A percentile compares a stretch with the other conserved stretches of the same genome.
These are phyloP conservation scores for Gadopsis marmoratus DNA, from an alignment of 2,797 vertebrate species.

Conservation along the genomic window DNA sequence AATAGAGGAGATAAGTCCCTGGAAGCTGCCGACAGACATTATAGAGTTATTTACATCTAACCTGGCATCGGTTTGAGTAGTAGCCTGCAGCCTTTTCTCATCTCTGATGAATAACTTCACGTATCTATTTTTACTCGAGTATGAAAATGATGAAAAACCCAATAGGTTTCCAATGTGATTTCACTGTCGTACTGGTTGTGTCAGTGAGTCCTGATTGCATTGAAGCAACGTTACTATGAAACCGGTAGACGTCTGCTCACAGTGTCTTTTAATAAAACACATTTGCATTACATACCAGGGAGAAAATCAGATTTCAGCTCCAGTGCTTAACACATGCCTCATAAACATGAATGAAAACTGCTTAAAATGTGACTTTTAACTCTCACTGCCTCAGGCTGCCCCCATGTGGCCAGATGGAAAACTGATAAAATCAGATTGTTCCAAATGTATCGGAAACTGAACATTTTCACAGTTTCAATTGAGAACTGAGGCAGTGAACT, in stretches of 20 bases:
- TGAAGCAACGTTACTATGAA: background rate
- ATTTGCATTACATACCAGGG: too few relatives aligned
- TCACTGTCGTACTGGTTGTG: background rate
- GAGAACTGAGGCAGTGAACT: background rate
- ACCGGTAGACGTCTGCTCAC: too few relatives aligned
- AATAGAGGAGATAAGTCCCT: slow-evolving; percentile 32
- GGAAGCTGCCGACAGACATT: slow-evolving; percentile 32
- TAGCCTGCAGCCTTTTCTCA: background rate
- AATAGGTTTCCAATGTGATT: background rate
- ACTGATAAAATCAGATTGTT: background rate
- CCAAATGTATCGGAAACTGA: background rate
- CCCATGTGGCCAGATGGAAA: slow-evolving; percentile 55
- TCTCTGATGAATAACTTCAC: background rate
- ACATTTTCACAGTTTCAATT: background rate
- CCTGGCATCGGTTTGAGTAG: slow-evolving; percentile 19
- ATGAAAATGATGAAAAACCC: background rate
- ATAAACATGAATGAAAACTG: background rate
- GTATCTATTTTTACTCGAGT: background rate
- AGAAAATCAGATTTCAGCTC: background rate
- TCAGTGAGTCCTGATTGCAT: background rate
- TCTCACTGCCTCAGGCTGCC: slow-evolving; percentile 53
- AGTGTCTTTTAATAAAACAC: background rate
- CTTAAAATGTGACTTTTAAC: background rate
- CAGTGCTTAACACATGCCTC: background rate
- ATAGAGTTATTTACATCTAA: slow-evolving; percentile 52